Evolutionary conservation across 2,888 invertebrate species (phyloP), one percentile per base, ranked within the genome.

Genomic region (Lasiommata megera): DNA sequence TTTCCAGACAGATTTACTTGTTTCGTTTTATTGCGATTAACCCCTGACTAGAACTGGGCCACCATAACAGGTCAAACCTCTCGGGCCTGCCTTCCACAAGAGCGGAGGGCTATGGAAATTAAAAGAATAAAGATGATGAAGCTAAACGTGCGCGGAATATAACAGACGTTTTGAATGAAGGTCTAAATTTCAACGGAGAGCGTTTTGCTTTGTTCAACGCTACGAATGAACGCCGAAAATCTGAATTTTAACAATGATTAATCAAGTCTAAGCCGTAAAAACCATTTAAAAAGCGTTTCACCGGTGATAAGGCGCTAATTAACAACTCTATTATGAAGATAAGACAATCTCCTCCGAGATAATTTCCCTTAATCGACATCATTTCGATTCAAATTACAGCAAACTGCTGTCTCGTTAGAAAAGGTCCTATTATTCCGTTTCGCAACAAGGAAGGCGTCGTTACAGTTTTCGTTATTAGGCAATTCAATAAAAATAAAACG

Each of bases 401-500:
- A 31, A 31, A 46, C 29, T 29, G 16, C 31, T 16, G 29, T 31
- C 31, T 46, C 31, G 46, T 46, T 46, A 46, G 29, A 46, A 46
- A 41, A 46, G 31, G 31, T 16, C 46, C 46, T 31, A n/a, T 14
- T 46, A 37, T 37, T 34, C 16, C 31, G 11, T 29, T 40, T 31
- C 16, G 46, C 31, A 31, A 31, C 46, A 46, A 29, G 46, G 31
- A 46, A 46, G 31, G 31, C 46, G 46, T 31, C 31, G 14, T 46
- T 46, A 31, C 46, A 31, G 46, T 31, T 46, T 46, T 46, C 16
- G 46, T 46, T 46, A 46, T 16, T 31, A 17, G 46, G 46, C 46
- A 46, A 46, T 31, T 11, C 46, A 46, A 46, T 31, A 31, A 46
- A 46, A 31, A 46, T 29, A 46, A 46, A 46, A 46, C 16, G 46